phyloP scores from a whole-genome alignment of 2,888 invertebrate genomes.

The Ectemnius lituratus region DNA sequence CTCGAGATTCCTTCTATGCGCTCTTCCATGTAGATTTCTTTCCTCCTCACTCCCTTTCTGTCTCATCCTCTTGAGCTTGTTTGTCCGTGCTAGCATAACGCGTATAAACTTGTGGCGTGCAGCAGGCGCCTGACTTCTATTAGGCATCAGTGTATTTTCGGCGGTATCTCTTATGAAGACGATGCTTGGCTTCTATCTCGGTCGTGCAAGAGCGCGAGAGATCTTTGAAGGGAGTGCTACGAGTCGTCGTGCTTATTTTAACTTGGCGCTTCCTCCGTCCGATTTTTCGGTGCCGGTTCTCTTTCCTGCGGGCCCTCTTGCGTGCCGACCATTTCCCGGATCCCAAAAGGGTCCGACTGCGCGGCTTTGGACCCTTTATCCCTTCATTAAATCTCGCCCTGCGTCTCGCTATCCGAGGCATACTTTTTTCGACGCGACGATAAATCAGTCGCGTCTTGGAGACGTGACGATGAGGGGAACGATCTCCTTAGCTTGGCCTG shows the following conservation, averaged over 20 bases:
- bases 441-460: constrained; percentile 16
- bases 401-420: constrained; percentile 18
- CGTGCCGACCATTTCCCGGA: constrained; percentile 18
- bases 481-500: not conserved
- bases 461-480: constrained; percentile 3
- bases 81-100: constrained; percentile 17
- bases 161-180: constrained; percentile 39
- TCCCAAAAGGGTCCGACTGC: constrained; percentile 28
- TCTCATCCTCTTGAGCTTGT: constrained; percentile 31
- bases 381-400: constrained; percentile 44
- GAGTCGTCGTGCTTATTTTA: constrained; percentile 50
- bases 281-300: constrained; percentile 41
- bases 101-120: constrained; percentile 26
- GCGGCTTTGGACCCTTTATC: constrained; percentile 29
- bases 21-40: constrained; percentile 1
- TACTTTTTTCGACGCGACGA: constrained; percentile 15
- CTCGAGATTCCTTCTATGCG: not conserved
- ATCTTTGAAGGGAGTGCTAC: constrained; percentile 7
- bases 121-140: constrained; percentile 30
- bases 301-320: constrained; percentile 2
- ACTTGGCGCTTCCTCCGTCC: constrained; percentile 46
- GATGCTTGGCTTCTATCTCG: constrained; percentile 19
- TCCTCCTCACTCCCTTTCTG: not conserved
- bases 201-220: not conserved
- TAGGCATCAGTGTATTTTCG: constrained; percentile 48